Evolutionary conservation across 1,140 invertebrate species (phyloP), one percentile per base, ranked within the genome.

Genomic region (Belonocnema kinseyi): DNA sequence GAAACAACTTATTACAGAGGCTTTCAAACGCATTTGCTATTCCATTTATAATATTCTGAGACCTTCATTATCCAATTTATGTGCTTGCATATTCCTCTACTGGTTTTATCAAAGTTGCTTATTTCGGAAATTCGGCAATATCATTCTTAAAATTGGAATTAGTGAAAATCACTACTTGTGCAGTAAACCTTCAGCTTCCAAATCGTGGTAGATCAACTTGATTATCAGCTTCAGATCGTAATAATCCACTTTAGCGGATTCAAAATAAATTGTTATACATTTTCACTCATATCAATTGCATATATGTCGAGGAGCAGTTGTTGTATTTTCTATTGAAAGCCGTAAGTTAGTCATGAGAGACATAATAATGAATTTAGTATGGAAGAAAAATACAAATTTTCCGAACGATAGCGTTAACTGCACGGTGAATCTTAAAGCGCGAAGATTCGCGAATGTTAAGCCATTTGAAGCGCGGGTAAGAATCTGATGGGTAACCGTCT

Each of bases 1-100:
- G 83, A 86, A 86, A 80, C 83, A 83, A 77, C 85, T 85, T 84
- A 85, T 88, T 85, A 75, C 50, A 72, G 74, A 73, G 73, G 72
- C 78, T 75, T 81, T 77, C 77, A 85, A 86, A 82, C 82, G 71
- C 79, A 83, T 83, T 83, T 81, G 80, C 81, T 80, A 21, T 21
- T 21, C 12, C n/a, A 33, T 40, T 11, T 74, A 17, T 12, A 14
- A 58, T 50, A 51, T 46, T 0, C 26, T 58, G 14, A 40, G 8
- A 56, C 58, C 7, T 54, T 21, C 12, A 56, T 72, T 46, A 50
- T 51, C n/a, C 50, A 51, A 19, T 3, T 52, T 33, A 51, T 52
- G 46, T 51, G 71, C 16, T 72, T 50, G 71, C 8, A 51, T 19
- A 56, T 56, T 56, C 0, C 6, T 19, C 6, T 16, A 56, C 5